Evolutionary conservation across 2,113 vertebrate genomes (phyloP), one percentile per base, ranked within the genome.

Genomic region (Dromaius novaehollandiae): DNA sequence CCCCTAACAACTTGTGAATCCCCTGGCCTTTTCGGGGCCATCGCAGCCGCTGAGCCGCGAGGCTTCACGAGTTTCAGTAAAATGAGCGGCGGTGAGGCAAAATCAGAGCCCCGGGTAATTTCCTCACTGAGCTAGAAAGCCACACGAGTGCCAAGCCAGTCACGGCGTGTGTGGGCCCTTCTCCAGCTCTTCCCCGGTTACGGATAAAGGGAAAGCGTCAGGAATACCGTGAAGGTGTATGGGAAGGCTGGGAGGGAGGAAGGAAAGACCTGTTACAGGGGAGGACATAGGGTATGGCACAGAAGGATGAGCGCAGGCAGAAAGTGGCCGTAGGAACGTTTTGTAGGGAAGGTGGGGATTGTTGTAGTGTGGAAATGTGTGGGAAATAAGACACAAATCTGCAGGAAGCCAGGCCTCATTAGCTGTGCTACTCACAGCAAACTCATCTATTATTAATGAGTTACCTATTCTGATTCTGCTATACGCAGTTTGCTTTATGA

Each of bases 61-160:
- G 61, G 46, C 22, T 44, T 28, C 18, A 22, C 16, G 6, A 13
- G 28, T 64, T 79, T 21, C 6, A 7, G 51, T 42, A 64, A 46
- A 25, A 77, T 21, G 44, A 32, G 48, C 34, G 48, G 34, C 55
- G 16, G 30, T 16, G 73, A 75, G 50, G 74, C 13, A 55, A 24
- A 4, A 0, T 8, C 34, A 56, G 25, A 86, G 53, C 40, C n/a
- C 56, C 11, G 11, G 22, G 8, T 18, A 22, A 38, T 19, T 44
- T 26, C 4, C 3, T 53, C 0, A 0, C 46, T 21, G 42, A 64
- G 42, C 56, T 15, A 8, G 46, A 2, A 2, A 36, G 40, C 16
- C 24, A 24, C 16, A 46, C 18, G 46, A 0, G 0, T 64, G 36
- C 70, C 60, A 64, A 24, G 63, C 14, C 36, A 25, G 21, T 21